Conservation (phyloP, 2,888 invertebrate genomes). For the Drosophila paramelanica region DNA sequence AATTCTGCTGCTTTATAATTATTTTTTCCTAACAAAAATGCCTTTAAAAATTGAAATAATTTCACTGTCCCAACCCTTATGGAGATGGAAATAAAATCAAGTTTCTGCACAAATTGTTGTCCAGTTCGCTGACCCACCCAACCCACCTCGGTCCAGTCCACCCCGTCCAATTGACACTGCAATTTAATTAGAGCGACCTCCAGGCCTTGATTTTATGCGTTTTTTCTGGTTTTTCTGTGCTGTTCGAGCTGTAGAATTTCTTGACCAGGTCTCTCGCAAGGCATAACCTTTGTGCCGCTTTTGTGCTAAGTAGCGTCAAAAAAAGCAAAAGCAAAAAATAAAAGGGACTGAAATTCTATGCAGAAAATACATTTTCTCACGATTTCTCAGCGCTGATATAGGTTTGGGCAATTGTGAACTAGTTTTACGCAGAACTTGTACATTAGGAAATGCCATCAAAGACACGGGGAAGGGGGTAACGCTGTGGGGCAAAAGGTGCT, state of each 20-base stretch:
- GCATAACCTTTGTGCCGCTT: slow-evolving; percentile 74
- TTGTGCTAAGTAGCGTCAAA: slow-evolving; percentile 55
- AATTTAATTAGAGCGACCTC: slow-evolving; percentile 80
- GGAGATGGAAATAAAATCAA: slow-evolving; percentile 21
- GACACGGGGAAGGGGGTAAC: slow-evolving; percentile 9
- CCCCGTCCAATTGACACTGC: slow-evolving; percentile 75
- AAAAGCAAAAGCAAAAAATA: slow-evolving; percentile 28
- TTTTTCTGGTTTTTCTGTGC: slow-evolving; percentile 52
- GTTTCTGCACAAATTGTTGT: slow-evolving; percentile 43
- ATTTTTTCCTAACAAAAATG: slow-evolving; percentile 28
- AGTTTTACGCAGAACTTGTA: slow-evolving; percentile 75
- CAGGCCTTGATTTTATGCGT: slow-evolving; percentile 58
- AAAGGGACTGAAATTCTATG: slow-evolving; percentile 52
- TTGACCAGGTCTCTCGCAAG: slow-evolving; percentile 70
- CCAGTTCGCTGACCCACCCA: slow-evolving; percentile 57
- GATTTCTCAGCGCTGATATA: slow-evolving; percentile 71
- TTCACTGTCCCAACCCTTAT: slow-evolving; percentile 22
- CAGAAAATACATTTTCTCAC: slow-evolving; percentile 73
- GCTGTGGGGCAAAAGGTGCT: slow-evolving; percentile 60
- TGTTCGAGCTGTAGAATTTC: slow-evolving; percentile 40
- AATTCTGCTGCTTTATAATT: background rate
- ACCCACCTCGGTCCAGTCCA: slow-evolving; percentile 12
- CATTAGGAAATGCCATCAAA: slow-evolving; percentile 53
- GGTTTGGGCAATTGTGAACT: slow-evolving; percentile 48
- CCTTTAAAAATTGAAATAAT: slow-evolving; percentile 32